Conservation (phyloP, 2,113 vertebrate genomes). For the Gasterosteus aculeatus region DNA sequence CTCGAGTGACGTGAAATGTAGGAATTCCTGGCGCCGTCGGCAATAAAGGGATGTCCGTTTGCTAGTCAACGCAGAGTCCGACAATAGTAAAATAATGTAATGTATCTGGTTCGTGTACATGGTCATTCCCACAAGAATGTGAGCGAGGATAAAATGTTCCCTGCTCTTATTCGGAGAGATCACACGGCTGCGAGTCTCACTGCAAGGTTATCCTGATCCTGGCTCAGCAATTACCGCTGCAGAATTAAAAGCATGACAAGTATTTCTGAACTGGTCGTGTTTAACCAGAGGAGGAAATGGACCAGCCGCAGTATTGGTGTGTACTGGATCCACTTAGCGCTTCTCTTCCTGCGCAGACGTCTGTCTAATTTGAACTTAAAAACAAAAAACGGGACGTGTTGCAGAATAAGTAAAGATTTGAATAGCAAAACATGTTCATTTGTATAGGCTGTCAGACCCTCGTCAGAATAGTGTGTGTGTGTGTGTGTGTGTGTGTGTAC, state of each 20-base stretch:
- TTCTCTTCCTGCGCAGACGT: not conserved
- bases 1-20: slow-evolving; percentile 15
- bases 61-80: slow-evolving; percentile 16
- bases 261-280: slow-evolving; percentile 55
- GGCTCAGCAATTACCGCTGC: slow-evolving; percentile 37
- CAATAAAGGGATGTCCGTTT: slow-evolving; percentile 20
- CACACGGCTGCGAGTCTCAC: slow-evolving; percentile 45
- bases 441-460: slow-evolving; percentile 20
- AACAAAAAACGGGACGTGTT: not conserved
- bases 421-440: slow-evolving; percentile 56
- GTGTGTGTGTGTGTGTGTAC: not conserved
- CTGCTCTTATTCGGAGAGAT: slow-evolving; percentile 51
- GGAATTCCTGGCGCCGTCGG: slow-evolving; percentile 26
- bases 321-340: not conserved
- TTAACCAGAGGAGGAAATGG: slow-evolving; percentile 65
- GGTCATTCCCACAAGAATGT: slow-evolving; percentile 73
- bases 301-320: slow-evolving; percentile 35
- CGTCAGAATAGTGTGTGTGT: not conserved
- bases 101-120: slow-evolving; percentile 53
- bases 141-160: slow-evolving; percentile 53
- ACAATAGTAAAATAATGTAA: slow-evolving; percentile 57
- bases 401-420: slow-evolving; percentile 42
- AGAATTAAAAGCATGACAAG: slow-evolving; percentile 70
- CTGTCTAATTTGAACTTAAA: not conserved
- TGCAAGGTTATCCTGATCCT: slow-evolving; percentile 53